Base-by-base conservation (phyloP, 2,797 vertebrate genomes). In the Gouania willdenowi region DNA sequence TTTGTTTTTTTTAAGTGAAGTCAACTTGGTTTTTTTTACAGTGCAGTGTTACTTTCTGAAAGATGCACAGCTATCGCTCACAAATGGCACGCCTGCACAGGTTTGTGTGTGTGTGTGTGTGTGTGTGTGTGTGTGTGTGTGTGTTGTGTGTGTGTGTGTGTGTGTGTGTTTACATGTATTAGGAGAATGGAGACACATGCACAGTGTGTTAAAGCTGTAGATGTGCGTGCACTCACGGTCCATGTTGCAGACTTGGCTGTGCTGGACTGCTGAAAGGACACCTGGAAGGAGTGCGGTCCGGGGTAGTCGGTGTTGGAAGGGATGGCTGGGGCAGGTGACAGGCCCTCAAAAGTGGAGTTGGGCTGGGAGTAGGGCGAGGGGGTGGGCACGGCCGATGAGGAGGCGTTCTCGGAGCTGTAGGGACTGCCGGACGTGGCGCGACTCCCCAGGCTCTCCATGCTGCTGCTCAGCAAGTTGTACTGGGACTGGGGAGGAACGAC, bases 201-300 rank as follows among this genome's bases (percentile, higher is more conserved):
- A 33, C 27, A 31, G 20, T 32, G 41, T 8, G n/a, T 22, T 21
- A 32, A 45, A 48, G 33, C 17, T 22, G 40, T 50, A 36, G 59
- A 52, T 58, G 52, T 31, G 33, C 35, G 21, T 59, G 55, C 83
- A 96, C 96, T 98, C 87, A 98, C 96, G 44, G 96, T 98, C 96
- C 96, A 98, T 71, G 96, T 98, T 80, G 96, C 96, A 0, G 96
- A 98, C 58, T 98, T 98, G 71, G 96, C 96, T 0, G 95, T 98
- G 90, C 96, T 98, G 28, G 95, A 98, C 54, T 98, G 96, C 87
- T 98, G 95, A 86, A 98, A 98, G 76, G 96, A 97, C 77, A 98
- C 95, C 74, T 98, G 93, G 35, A 98, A 98, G 90, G 84, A 82
- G 66, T 98, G 94, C 8, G 93, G 91, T 18, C 96, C 96, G 0